phyloP scores from a whole-genome alignment of 1,140 invertebrate species.

The Dinoponera quadriceps region DNA sequence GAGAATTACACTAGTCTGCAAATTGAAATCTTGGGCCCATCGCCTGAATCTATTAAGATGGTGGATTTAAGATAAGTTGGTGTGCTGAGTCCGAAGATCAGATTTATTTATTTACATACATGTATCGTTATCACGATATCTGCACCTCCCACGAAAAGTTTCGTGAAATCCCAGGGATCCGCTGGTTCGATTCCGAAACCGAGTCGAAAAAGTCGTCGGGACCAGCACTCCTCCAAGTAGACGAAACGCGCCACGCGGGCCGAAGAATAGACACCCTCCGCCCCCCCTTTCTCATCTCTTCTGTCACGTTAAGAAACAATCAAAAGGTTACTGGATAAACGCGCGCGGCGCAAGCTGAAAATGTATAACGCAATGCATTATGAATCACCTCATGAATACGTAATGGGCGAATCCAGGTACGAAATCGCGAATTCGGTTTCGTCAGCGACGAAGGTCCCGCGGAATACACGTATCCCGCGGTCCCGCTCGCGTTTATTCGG shows the following conservation, averaged over 20 bases:
- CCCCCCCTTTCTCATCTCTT: no score
- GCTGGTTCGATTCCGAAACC: no score
- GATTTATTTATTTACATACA: no score
- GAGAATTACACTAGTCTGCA: no score
- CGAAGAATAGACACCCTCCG: conserved; percentile 5
- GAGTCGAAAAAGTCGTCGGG: no score
- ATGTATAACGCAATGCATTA: conserved; percentile 42
- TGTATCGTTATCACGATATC: no score
- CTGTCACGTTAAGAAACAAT: background rate
- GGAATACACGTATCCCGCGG: background rate
- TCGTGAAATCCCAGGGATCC: no score
- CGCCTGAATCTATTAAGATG: background rate
- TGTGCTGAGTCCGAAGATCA: no score
- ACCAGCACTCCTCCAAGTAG: no score
- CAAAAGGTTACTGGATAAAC: conserved; percentile 18
- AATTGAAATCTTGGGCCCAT: no score
- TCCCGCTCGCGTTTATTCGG: conserved; percentile 43
- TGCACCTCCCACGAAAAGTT: no score
- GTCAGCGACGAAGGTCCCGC: conserved; percentile 28
- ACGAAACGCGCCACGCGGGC: background rate
- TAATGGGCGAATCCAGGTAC: conserved; percentile 24
- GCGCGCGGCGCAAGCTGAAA: conserved; percentile 26
- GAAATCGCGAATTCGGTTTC: conserved; percentile 31
- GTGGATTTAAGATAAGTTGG: no score
- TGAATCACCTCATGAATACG: conserved; percentile 43